Evolutionary conservation across 1,140 invertebrate genomes (phyloP).

Genomic region (Halyomorpha halys): DNA sequence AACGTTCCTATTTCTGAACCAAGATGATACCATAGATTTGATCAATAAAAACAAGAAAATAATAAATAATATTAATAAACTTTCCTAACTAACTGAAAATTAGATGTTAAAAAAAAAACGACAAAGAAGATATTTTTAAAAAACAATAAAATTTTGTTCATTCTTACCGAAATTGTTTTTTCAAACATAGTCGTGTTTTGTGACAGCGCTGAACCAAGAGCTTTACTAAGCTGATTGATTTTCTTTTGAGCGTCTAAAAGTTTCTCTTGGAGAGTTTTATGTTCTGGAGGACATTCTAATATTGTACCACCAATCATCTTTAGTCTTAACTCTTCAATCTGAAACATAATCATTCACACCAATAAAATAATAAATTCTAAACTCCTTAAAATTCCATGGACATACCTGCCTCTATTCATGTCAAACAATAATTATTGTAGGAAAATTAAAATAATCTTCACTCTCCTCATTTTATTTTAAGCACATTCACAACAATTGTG

Average conservation of each 20-base stretch:
- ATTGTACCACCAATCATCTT: conserved; percentile 41
- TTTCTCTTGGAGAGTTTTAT: conserved; percentile 44
- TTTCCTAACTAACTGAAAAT: no score
- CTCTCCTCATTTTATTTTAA: no score
- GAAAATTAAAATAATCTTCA: no score
- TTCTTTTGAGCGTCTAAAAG: conserved; percentile 44
- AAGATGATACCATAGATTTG: no score
- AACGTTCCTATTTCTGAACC: no score
- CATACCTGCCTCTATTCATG: no score
- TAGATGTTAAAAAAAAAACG: no score
- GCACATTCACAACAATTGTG: no score
- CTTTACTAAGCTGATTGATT: conserved; percentile 49
- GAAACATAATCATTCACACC: conserved; percentile 7
- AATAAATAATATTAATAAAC: no score
- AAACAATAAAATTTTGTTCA: not conserved
- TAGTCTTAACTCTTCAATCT: conserved; percentile 51
- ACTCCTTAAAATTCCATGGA: conserved; percentile 23
- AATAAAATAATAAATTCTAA: conserved; percentile 31
- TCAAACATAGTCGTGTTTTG: conserved; percentile 26
- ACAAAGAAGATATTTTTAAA: not conserved
- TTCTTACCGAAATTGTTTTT: conserved; percentile 24
- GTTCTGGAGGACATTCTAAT: conserved; percentile 37
- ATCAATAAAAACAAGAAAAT: no score
- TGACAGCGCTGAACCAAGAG: conserved; percentile 21
- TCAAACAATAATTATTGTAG: no score